A percentile compares a stretch with the other conserved stretches of the same genome.
Conservation (phyloP, 2,113 vertebrate genomes). For the Upupa epops region DNA sequence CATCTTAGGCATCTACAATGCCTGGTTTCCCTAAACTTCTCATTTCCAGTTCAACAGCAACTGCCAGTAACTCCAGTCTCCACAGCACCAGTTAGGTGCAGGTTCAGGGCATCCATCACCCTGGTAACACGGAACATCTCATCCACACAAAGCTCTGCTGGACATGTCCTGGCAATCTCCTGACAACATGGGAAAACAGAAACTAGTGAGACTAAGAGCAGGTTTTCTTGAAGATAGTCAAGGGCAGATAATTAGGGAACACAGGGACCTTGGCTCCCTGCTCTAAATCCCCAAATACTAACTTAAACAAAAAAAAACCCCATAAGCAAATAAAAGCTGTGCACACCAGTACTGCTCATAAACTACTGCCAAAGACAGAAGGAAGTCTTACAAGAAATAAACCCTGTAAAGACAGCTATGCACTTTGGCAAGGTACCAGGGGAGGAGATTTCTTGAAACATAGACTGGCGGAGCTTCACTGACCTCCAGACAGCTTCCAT, state of each 20-base stretch:
- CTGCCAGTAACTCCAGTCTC: background rate
- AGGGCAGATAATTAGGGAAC: background rate
- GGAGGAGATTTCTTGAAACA: background rate
- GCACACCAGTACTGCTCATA: background rate
- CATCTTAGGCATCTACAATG: background rate
- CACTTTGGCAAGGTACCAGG: background rate
- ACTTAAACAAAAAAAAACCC: background rate
- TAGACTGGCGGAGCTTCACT: conserved; percentile 19
- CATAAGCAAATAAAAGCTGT: background rate
- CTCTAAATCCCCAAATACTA: background rate
- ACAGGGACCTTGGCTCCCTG: background rate
- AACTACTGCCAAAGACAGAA: background rate
- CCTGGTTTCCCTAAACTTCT: background rate
- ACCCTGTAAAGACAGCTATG: background rate
- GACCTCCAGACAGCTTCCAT: background rate
- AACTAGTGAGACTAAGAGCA: background rate
- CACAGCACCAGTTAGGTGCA: background rate
- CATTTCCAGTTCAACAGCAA: background rate
- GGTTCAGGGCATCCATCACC: background rate
- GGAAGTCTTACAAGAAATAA: background rate
- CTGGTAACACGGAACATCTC: background rate
- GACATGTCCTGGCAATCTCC: background rate
- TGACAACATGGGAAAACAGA: background rate
- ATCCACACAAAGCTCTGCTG: background rate
- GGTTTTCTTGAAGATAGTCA: background rate